Evolutionary conservation across 30 jellyfish, hydroid and myxozoan genomes (phyloP), one percentile per base, ranked within the genome.

Genomic region (Haliclystus octoradiatus): DNA sequence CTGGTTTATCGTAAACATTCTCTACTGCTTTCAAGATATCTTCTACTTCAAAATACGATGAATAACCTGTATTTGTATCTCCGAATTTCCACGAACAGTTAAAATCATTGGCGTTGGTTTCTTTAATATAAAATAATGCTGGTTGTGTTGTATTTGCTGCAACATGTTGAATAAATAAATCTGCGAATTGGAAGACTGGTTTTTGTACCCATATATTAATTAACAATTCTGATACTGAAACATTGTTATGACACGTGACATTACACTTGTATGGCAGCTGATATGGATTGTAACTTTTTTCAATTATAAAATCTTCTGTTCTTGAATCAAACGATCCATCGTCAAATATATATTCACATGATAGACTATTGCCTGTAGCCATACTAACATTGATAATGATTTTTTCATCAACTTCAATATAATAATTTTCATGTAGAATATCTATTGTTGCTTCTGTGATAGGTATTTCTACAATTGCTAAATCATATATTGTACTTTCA

Each of bases 41-140:
- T 33, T 47, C 46, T 28, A 65, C 32, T 27, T 28, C 33, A 51
- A 61, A 51, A 3, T 75, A 52, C 28, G 75, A 81, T 31, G 34
- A 26, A 1, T 68, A 31, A 26, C 31, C 26, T 49, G 28, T 63
- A 33, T 5, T 25, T 27, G 30, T 76, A 30, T 83, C 92, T 12
- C 33, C 3, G n/a, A 74, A 47, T 19, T 83, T 69, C 77, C 77
- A 72, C 4, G 90, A 49, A 72, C 96, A 85, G 62, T 73, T 73
- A 69, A 73, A 85, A 60, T n/a, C 72, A 50, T 77, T 85, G 2
- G 92, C 96, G n/a, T 66, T 68, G 57, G 14, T 40, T 19, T 40
- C 57, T 40, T 40, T 9, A 19, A 40, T 40, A 19, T 19, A 19
- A 19, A 40, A 40, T 19, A 40, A 19, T 19, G 57, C 57, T 5